Base-by-base conservation (phyloP, 2,888 invertebrate species). In the Euclidia mi region DNA sequence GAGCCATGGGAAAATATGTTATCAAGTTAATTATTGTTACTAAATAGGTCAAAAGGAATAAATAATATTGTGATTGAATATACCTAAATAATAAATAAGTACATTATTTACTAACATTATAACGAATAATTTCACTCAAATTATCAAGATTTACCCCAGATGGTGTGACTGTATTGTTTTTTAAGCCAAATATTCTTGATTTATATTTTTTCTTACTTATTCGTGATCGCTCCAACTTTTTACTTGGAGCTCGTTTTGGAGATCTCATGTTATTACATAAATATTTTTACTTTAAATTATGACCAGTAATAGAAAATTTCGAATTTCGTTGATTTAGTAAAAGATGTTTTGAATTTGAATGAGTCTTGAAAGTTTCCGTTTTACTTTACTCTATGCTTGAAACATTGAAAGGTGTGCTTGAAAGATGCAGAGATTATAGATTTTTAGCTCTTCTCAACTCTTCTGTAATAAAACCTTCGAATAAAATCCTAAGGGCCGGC, bases 311-410 rank as follows among this genome's bases (percentile, higher is more conserved):
- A 37, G 28, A 11, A 9, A 14, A 25, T 34, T 34, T 34, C 32
- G 32, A 34, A 25, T 25, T 34, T 29, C 10, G 10, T 10, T 29
- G 29, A 29, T 25, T 12, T 38, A 4, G n/a, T 29, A 14, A 10
- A n/a, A n/a, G 11, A 17, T 44, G 31, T 34, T 14, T 34, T 44
- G n/a, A 4, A 38, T n/a, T n/a, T n/a, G n/a, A n/a, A n/a, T n/a
- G n/a, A n/a, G n/a, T n/a, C n/a, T n/a, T n/a, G n/a, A n/a, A n/a
- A n/a, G n/a, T n/a, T n/a, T n/a, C n/a, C n/a, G n/a, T n/a, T n/a
- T n/a, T n/a, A n/a, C n/a, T n/a, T n/a, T n/a, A n/a, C n/a, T n/a
- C n/a, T n/a, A n/a, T n/a, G n/a, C n/a, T n/a, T n/a, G n/a, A n/a
- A n/a, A n/a, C n/a, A n/a, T n/a, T n/a, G n/a, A n/a, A n/a, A n/a